phyloP scores from a whole-genome alignment of 1,140 invertebrate species.

The Macrobrachium nipponense region DNA sequence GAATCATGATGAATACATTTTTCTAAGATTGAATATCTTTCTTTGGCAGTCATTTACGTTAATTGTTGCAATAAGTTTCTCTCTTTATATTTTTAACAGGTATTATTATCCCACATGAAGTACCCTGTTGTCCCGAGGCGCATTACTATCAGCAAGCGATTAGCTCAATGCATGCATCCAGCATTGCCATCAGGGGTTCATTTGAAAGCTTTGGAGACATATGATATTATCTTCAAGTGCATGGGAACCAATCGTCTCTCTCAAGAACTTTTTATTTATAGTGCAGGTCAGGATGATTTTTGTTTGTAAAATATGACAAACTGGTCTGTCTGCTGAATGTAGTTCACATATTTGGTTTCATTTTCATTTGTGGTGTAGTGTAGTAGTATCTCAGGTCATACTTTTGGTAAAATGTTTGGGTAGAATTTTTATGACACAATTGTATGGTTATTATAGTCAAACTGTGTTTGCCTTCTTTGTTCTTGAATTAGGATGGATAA shows the following conservation, averaged over 20 bases:
- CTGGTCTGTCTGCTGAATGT: background rate
- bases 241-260: slow-evolving; percentile 87
- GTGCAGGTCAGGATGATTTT: slow-evolving; percentile 73
- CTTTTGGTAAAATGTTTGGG: no score
- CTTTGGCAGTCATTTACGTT: no score
- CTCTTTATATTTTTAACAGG: slow-evolving; percentile 71
- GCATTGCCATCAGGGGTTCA: slow-evolving; percentile 91
- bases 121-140: slow-evolving; percentile 90
- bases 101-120: slow-evolving; percentile 79
- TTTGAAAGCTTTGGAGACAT: slow-evolving; percentile 92
- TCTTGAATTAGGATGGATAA: no score
- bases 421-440: no score
- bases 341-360: background rate
- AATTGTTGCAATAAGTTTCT: background rate
- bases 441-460: no score
- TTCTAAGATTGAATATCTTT: no score
- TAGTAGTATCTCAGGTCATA: no score
- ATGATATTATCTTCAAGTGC: slow-evolving; percentile 92
- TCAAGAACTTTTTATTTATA: slow-evolving; percentile 89
- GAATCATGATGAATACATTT: background rate
- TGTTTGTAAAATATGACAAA: background rate
- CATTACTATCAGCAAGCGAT: slow-evolving; percentile 90
- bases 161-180: slow-evolving; percentile 96
- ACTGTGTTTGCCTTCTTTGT: background rate
- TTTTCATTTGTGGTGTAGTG: background rate